phyloP scores from a whole-genome alignment of 2,888 invertebrate species.

The Apotomis betuletana region DNA sequence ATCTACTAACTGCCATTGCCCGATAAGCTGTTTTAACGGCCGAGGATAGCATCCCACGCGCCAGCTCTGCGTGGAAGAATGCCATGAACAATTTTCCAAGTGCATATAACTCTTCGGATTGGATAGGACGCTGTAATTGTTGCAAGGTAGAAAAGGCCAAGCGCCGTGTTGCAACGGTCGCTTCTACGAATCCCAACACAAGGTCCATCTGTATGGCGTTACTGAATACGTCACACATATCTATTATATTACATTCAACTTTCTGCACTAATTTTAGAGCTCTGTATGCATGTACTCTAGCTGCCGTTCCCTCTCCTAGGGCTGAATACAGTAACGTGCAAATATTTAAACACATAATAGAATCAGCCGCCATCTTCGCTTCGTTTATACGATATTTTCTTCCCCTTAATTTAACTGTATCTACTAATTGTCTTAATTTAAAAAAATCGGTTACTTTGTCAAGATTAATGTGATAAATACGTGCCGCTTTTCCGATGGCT shows the following conservation, averaged over 20 bases:
- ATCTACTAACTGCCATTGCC: conserved; percentile 70
- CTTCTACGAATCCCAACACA: conserved; percentile 64
- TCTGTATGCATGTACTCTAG: conserved; percentile 60
- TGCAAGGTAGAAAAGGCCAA: conserved; percentile 63
- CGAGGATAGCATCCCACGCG: conserved; percentile 61
- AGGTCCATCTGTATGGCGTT: conserved; percentile 76
- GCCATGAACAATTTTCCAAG: conserved; percentile 73
- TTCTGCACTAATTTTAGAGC: conserved; percentile 67
- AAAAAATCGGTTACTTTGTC: conserved; percentile 62
- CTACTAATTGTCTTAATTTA: conserved; percentile 54
- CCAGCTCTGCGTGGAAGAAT: conserved; percentile 71
- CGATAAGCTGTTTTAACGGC: conserved; percentile 72
- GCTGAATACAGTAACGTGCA: conserved; percentile 66
- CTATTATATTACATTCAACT: conserved; percentile 65
- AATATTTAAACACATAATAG: conserved; percentile 70
- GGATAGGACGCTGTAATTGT: conserved; percentile 60
- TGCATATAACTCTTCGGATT: conserved; percentile 73
- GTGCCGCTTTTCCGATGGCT: conserved; percentile 62
- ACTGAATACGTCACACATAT: conserved; percentile 75
- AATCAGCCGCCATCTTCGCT: conserved; percentile 60
- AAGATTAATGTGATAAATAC: conserved; percentile 64
- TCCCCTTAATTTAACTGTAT: conserved; percentile 54
- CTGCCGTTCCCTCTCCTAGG: conserved; percentile 62
- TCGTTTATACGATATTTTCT: conserved; percentile 59
- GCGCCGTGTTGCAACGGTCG: conserved; percentile 66